A percentile compares a stretch with the other conserved stretches of the same genome.
These are phyloP conservation scores for Tenrec ecaudatus DNA, from an alignment of 2,113 vertebrate species.

Conservation along the genomic window DNA sequence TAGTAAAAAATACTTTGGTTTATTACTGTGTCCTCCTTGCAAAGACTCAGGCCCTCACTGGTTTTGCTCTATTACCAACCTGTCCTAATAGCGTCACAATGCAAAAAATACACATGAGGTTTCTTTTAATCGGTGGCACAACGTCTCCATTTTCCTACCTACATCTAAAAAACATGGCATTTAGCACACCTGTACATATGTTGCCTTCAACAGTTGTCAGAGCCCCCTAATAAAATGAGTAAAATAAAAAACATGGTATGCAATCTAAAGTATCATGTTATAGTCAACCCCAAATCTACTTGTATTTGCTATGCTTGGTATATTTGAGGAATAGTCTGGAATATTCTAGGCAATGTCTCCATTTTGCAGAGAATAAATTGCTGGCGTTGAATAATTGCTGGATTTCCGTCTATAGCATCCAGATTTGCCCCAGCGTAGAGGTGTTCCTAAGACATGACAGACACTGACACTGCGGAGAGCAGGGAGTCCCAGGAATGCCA, in stretches of 20 bases:
- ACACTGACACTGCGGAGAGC: not conserved
- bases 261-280: not conserved
- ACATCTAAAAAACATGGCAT: not conserved
- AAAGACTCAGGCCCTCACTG: not conserved
- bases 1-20: not conserved
- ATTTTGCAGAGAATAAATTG: not conserved
- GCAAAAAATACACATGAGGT: not conserved
- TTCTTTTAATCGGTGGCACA: not conserved
- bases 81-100: not conserved
- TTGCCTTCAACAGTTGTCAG: too few species aligned
- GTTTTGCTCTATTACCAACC: not conserved
- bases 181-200: too few species aligned
- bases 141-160: not conserved
- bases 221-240: too few species aligned
- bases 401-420: not conserved
- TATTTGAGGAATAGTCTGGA: not conserved
- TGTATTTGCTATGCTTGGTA: not conserved
- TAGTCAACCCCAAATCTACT: not conserved
- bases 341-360: slow-evolving; percentile 22
- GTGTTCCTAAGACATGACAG: not conserved
- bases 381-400: not conserved
- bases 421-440: not conserved
- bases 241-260: not conserved
- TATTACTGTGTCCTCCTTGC: not conserved
- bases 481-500: not conserved